phyloP scores from a whole-genome alignment of 2,888 invertebrate species.

The Rhodophaea formosa region DNA sequence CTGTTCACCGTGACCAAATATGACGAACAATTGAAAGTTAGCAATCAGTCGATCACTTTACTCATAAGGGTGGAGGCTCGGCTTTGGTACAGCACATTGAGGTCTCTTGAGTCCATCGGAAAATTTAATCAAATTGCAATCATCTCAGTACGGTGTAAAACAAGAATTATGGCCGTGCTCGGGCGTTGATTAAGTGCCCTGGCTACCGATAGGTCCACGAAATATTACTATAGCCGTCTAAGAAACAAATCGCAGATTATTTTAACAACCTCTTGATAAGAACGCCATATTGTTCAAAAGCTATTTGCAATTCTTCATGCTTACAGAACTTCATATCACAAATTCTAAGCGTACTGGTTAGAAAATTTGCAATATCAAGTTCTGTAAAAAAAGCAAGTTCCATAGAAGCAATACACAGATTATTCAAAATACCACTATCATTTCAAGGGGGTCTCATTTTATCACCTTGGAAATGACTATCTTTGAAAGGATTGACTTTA shows the following conservation, averaged over 20 bases:
- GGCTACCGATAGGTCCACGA: not conserved
- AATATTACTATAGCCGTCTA: not conserved
- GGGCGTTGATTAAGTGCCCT: not conserved
- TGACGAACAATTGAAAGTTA: conserved; percentile 1
- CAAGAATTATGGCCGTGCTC: not conserved
- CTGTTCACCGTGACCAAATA: not conserved
- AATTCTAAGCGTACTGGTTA: too few species aligned
- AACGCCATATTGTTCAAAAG: not conserved
- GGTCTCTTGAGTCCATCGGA: not conserved
- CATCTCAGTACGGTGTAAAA: not conserved
- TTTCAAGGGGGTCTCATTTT: too few species aligned
- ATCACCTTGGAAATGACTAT: too few species aligned
- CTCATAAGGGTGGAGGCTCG: too few species aligned
- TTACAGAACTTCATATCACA: too few species aligned
- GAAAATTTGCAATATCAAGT: not conserved
- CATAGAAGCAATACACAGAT: too few species aligned
- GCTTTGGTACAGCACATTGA: not conserved
- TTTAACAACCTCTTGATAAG: not conserved
- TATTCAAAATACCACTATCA: too few species aligned
- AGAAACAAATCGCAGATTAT: not conserved
- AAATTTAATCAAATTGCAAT: not conserved
- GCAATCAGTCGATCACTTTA: not conserved
- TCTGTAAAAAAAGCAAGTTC: too few species aligned
- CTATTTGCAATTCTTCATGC: not conserved
- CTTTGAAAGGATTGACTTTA: too few species aligned